These are phyloP conservation scores for Pimpla rufipes DNA, from an alignment of 2,888 invertebrate species.

Conservation along the genomic window DNA sequence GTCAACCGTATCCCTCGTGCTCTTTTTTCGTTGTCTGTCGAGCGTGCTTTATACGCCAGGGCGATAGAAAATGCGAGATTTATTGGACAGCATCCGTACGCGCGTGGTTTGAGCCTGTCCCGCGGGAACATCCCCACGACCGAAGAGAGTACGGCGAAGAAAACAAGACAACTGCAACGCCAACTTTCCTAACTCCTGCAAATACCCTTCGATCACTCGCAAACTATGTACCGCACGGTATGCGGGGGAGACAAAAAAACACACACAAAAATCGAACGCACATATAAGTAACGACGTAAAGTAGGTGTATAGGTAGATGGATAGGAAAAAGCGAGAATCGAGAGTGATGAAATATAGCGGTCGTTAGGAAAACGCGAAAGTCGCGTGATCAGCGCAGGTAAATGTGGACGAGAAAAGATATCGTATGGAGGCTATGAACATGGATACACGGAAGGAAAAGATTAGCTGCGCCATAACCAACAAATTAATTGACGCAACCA, in stretches of 20 bases:
- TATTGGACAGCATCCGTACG: conserved; percentile 48
- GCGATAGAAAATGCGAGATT: conserved; percentile 40
- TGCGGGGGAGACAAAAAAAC: neutral
- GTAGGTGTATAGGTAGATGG: neutral
- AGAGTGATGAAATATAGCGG: conserved; percentile 35
- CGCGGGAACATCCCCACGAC: neutral
- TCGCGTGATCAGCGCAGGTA: neutral
- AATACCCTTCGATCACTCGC: conserved; percentile 54
- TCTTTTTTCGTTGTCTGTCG: conserved; percentile 17
- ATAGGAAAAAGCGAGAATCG: conserved; percentile 31
- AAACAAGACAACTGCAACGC: neutral
- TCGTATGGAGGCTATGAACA: neutral
- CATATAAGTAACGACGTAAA: conserved; percentile 8
- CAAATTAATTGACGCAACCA: too few relatives aligned
- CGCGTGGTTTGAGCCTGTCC: conserved; percentile 38
- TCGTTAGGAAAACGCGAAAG: conserved; percentile 1
- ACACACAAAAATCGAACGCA: neutral
- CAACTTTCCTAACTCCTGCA: conserved; percentile 50
- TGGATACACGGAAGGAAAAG: too few relatives aligned
- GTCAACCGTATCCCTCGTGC: neutral
- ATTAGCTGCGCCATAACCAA: too few relatives aligned
- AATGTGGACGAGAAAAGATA: neutral
- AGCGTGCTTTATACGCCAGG: conserved; percentile 1
- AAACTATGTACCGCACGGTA: conserved; percentile 15
- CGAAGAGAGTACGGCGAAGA: neutral